Base-by-base conservation (phyloP, 2,888 invertebrate genomes). In the Hirtodrosophila histrioides region DNA sequence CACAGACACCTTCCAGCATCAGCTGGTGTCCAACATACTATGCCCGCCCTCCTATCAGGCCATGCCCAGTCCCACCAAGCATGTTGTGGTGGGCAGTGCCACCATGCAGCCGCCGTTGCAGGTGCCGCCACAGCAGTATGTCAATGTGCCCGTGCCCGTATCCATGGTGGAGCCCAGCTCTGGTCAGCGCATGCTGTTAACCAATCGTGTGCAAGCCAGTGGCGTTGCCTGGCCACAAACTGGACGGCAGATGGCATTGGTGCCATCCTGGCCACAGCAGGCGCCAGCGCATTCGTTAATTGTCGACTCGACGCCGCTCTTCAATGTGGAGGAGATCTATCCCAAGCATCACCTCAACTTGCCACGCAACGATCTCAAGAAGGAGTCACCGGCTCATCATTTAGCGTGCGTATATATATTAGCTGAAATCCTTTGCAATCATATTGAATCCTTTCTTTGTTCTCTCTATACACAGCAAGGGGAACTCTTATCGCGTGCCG, bases 11-110 rank as follows among this genome's bases (percentile, higher is more conserved):
- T 98, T 98, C 93, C 96, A 96, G 86, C 96, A 97, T 88, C 96
- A 97, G 91, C 94, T 98, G 91, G 97, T 98, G 36, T 97, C 97
- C n/a, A 97, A 98, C 46, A 96, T 98, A 88, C 93, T 98, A 55
- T 98, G 98, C 92, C 97, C 97, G 88, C 96, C 96, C 40, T 95
- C 95, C 17, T 97, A 98, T 89, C 97, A 97, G 93, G 95, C 95
- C 94, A 68, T 97, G 97, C 89, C 97, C 95, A 90, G 92, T 84
- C 92, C 92, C 69, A 92, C 92, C 64, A 92, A 92, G 92, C 93
- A 92, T 77, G 93, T 93, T 12, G 93, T 93, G 23, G 93, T 93
- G 41, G 93, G 93, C 41, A 92, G 92, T 50, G 93, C 93, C 60
- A 93, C 93, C 10, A 92, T 92, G 92, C 92, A 92, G 71, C 92